Base-by-base conservation (phyloP, 2,113 vertebrate genomes). In the Dolichotis patagonum region DNA sequence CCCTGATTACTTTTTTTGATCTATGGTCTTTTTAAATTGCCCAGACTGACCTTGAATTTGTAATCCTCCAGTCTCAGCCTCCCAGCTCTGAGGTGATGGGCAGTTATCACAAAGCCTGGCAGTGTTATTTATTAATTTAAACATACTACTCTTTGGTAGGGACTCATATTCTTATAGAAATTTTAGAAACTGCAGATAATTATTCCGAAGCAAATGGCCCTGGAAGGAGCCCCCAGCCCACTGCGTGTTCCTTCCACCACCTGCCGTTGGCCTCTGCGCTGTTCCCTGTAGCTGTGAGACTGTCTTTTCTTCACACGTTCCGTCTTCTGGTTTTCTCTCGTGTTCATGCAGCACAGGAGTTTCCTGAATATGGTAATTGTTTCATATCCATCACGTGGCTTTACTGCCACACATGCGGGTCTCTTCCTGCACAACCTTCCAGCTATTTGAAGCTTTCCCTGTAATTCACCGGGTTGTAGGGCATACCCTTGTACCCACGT, bases 221-320 rank as follows among this genome's bases (percentile, higher is more conserved):
- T 13, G 32, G 43, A 24, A 4, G 24, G 35, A 0, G 2, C 16
- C 17, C 63, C 62, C 35, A 14, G 24, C 8, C 8, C 26, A 75
- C 35, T 2, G 12, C 49, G 9, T 0, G 16, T 20, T 8, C 26
- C 9, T 6, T 13, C 11, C 28, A 11, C 56, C 1, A 1, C 2
- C 6, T 20, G 65, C 35, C 2, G 12, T 32, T 7, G 0, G 16
- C 28, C 13, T 28, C 13, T 6, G 56, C 8, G 30, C 38, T 46
- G 16, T 41, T 30, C 24, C 0, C 7, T 0, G 12, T 8, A 22
- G 12, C 5, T 3, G 52, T 11, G 20, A 56, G 35, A 5, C 0
- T 0, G 0, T 4, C n/a, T 30, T 26, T 46, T 9, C 10, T 1
- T 16, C 19, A 22, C 32, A 17, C 0, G 9, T 13, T 14, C 41